These are phyloP conservation scores for Talpa occidentalis DNA, from an alignment of 2,113 vertebrate species.

Conservation along the genomic window DNA sequence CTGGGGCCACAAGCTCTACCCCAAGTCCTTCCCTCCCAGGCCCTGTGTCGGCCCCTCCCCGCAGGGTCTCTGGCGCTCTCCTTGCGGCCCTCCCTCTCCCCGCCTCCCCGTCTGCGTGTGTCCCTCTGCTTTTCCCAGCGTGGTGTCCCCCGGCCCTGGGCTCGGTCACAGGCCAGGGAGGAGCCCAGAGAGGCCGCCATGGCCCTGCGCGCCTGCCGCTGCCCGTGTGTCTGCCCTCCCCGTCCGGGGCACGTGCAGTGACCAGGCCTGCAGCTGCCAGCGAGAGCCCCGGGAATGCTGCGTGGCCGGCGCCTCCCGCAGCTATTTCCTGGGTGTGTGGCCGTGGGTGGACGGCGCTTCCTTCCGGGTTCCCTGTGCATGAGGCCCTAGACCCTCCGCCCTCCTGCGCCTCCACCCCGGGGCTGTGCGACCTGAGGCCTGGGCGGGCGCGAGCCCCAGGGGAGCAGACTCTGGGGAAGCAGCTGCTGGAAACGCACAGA, in stretches of 20 bases:
- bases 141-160: no score
- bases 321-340: background rate
- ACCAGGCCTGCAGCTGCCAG: background rate
- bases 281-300: background rate
- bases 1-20: no score
- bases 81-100: background rate
- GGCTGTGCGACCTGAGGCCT: no score
- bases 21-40: background rate
- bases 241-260: background rate
- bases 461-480: no score
- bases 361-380: background rate
- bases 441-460: no score
- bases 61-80: background rate
- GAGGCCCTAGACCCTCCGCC: no score
- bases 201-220: background rate
- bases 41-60: background rate
- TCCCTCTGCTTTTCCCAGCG: background rate
- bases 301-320: rapidly evolving
- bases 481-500: no score
- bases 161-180: no score
- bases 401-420: no score
- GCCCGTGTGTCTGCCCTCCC: no score
- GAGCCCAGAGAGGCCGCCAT: no score
- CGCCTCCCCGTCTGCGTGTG: background rate
- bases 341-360: rapidly evolving